Base-by-base conservation (phyloP, 2,888 invertebrate genomes). In the Drosophila colorata region DNA sequence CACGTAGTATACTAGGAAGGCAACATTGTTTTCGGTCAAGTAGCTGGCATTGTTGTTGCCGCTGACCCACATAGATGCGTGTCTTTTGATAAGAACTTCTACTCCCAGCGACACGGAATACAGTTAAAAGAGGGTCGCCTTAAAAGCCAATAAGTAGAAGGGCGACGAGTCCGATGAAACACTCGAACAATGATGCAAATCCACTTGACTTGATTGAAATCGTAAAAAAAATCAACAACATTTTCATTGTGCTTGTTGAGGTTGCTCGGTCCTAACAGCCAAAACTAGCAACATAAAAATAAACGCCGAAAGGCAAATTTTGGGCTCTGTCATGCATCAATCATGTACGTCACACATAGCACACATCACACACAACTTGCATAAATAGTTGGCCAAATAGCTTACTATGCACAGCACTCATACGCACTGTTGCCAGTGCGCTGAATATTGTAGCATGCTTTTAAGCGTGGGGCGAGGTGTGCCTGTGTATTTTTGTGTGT, bases 191-290 rank as follows among this genome's bases (percentile, higher is more conserved):
- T 74, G 86, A 82, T 79, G 83, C 67, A 88, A 79, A 79, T 86
- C 88, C 89, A 85, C 85, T 85, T 85, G 88, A 72, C 80, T 85
- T 89, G 89, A 85, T 85, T 85, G 83, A 82, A 85, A 88, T 88
- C 88, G 73, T 88, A 74, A 86, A 89, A 6, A 77, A 58, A 68
- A 52, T 57, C 60, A 86, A 77, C 66, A 82, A 52, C 66, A 63
- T 65, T 80, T 73, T 51, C 63, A 65, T 64, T 74, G 69, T 58
- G 60, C 33, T 44, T 33, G 51, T 52, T 51, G 40, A 7, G 25
- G 38, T 60, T 59, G 41, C 43, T n/a, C 18, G 28, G 41, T 52
- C 51, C 46, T 47, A 25, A 44, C 47, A 47, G 49, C 44, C 57
- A 56, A 69, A 74, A 87, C 71, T 69, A 83, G 67, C 58, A 70